A percentile compares a stretch with the other conserved stretches of the same genome.
Evolutionary conservation across 2,797 vertebrate species (phyloP).

Genomic region (Lycodopsis pacificus): DNA sequence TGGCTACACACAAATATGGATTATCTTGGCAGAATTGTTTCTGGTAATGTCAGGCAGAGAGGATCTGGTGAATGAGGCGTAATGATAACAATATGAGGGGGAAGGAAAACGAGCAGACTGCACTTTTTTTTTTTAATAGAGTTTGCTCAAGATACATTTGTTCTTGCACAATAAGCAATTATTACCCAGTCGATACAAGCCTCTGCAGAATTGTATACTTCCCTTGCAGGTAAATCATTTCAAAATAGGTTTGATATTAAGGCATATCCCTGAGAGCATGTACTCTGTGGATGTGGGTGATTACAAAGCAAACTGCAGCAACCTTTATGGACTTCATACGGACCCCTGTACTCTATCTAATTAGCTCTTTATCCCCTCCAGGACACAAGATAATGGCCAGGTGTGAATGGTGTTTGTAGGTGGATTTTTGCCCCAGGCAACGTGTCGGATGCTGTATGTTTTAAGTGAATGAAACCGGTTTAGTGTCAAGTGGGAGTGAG

Average conservation of each 20-base stretch:
- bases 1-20: constrained; percentile 49
- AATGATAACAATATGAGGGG: constrained; percentile 67
- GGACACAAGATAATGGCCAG: constrained; percentile 66
- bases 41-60: constrained; percentile 62
- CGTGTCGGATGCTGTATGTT: constrained; percentile 33
- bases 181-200: constrained; percentile 76
- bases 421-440: constrained; percentile 38
- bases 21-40: constrained; percentile 68
- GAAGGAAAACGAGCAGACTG: constrained; percentile 10
- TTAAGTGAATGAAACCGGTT: constrained; percentile 45
- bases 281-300: constrained; percentile 65
- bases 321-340: constrained; percentile 66
- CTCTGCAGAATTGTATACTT: constrained; percentile 78
- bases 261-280: constrained; percentile 72
- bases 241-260: constrained; percentile 83
- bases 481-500: constrained; percentile 54
- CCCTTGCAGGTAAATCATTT: constrained; percentile 81
- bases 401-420: constrained; percentile 63
- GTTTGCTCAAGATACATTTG: constrained; percentile 72
- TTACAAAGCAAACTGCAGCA: constrained; percentile 75
- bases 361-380: constrained; percentile 68
- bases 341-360: constrained; percentile 71
- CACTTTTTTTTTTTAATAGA: constrained; percentile 73
- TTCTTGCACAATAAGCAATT: constrained; percentile 79
- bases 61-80: constrained; percentile 65